Evolutionary conservation across 2,797 vertebrate genomes (phyloP).

Genomic region (Brachyalestes nurse): DNA sequence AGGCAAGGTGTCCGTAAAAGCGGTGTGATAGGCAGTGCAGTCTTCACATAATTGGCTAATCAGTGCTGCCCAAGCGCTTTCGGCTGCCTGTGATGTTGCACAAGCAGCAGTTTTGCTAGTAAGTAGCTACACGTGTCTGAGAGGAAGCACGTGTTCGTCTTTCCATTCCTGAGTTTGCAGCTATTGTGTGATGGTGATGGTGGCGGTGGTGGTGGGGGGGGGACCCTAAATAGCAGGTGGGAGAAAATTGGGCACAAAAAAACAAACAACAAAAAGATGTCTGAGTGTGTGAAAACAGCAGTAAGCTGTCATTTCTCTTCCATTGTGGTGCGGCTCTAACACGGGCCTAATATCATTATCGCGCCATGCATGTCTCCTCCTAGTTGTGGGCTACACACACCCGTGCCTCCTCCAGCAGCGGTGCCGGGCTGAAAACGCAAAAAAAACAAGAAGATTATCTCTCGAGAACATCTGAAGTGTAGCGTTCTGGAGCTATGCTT

Average conservation of each 20-base stretch:
- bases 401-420: background rate
- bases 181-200: background rate
- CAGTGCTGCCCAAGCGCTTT: background rate
- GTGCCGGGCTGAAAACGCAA: background rate
- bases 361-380: background rate
- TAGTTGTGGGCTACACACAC: background rate
- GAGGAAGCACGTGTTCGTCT: background rate
- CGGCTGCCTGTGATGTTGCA: background rate
- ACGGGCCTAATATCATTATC: slow-evolving; percentile 1
- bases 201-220: background rate
- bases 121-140: background rate
- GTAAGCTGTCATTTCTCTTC: background rate
- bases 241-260: background rate
- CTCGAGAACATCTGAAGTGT: slow-evolving; percentile 9
- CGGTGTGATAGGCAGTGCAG: background rate
- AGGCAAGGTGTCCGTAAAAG: background rate
- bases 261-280: background rate
- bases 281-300: background rate
- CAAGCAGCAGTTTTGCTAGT: background rate
- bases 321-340: background rate
- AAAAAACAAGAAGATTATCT: slow-evolving; percentile 17
- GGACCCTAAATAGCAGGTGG: background rate
- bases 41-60: background rate
- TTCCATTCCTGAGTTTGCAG: background rate
- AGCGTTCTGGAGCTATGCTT: background rate